Conservation (phyloP, 1,140 invertebrate species). For the Drosophila bifasciata region DNA sequence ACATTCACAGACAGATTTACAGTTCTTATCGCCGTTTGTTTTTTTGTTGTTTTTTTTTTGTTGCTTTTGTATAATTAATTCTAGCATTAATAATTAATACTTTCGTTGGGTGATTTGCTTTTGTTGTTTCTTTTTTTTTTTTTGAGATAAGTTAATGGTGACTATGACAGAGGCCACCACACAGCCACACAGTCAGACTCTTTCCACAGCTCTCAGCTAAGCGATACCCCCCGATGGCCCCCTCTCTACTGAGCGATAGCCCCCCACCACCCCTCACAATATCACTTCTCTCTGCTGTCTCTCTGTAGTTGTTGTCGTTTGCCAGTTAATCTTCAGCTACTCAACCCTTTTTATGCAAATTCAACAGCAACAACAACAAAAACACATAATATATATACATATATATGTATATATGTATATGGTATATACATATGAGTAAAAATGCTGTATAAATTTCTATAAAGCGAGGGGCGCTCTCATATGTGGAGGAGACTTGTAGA, state of each 20-base stretch:
- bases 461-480: slow-evolving; percentile 71
- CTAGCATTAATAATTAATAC: slow-evolving; percentile 40
- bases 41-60: not conserved
- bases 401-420: slow-evolving; percentile 67
- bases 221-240: slow-evolving; percentile 1
- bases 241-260: too few relatives aligned
- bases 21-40: slow-evolving; percentile 24
- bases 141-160: slow-evolving; percentile 40
- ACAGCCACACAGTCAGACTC: slow-evolving; percentile 24
- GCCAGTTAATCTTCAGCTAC: slow-evolving; percentile 78
- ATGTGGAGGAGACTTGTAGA: slow-evolving; percentile 72
- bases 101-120: slow-evolving; percentile 13
- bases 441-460: slow-evolving; percentile 74
- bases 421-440: slow-evolving; percentile 66
- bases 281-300: slow-evolving; percentile 5
- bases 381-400: slow-evolving; percentile 45
- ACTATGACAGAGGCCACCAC: slow-evolving; percentile 23
- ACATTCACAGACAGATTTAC: slow-evolving; percentile 2
- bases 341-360: slow-evolving; percentile 82
- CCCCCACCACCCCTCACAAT: not conserved
- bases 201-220: slow-evolving; percentile 10
- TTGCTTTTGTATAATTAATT: slow-evolving; percentile 38
- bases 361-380: slow-evolving; percentile 28
- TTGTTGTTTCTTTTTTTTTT: slow-evolving; percentile 8
- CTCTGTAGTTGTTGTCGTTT: slow-evolving; percentile 43